A percentile compares a stretch with the other conserved stretches of the same genome.
phyloP scores from a whole-genome alignment of 2,888 invertebrate species.

The Pyrrhia umbra region DNA sequence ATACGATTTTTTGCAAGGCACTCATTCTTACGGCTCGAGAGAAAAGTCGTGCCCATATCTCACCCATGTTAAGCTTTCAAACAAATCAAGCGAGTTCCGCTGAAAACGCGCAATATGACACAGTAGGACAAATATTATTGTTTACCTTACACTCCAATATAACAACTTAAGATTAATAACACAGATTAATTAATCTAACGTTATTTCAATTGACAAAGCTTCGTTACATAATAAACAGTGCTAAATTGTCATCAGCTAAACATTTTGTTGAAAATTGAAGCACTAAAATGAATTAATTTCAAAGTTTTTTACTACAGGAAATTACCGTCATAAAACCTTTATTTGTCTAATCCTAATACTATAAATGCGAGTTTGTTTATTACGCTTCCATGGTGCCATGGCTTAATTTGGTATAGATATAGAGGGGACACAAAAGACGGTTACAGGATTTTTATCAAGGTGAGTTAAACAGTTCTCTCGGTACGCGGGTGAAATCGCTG shows the following conservation, averaged over 20 bases:
- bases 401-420: too few relatives aligned
- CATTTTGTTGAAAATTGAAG: background rate
- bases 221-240: background rate
- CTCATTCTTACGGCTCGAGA: background rate
- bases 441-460: too few relatives aligned
- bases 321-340: too few relatives aligned
- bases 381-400: too few relatives aligned
- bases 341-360: too few relatives aligned
- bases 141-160: background rate
- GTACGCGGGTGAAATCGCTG: too few relatives aligned
- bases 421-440: too few relatives aligned
- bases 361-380: background rate
- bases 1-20: too few relatives aligned
- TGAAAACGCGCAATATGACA: background rate
- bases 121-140: background rate
- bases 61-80: background rate
- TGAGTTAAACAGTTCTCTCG: too few relatives aligned
- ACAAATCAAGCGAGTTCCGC: background rate
- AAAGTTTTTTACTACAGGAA: too few relatives aligned
- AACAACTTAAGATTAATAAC: background rate
- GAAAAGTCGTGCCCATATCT: background rate
- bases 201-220: conserved; percentile 1
- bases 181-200: background rate
- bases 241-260: too few relatives aligned
- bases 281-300: background rate